Percentiles rank a stretch among this genome's conserved stretches.
phyloP scores from a whole-genome alignment of 2,797 vertebrate species.

The Acomys russatus region DNA sequence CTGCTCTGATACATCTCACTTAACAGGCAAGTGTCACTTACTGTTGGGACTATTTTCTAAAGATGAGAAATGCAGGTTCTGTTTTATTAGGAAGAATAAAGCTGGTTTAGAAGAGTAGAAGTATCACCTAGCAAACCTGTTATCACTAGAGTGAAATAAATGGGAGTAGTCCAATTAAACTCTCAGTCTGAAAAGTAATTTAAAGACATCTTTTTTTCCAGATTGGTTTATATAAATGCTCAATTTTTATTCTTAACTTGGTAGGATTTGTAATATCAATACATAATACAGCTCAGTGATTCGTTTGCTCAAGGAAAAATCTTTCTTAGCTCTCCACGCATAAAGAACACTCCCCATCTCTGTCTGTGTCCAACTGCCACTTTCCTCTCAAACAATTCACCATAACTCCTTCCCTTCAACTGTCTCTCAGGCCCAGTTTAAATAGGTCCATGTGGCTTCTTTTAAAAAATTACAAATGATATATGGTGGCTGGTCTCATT shows the following conservation, averaged over 20 bases:
- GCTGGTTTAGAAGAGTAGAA: conserved; percentile 66
- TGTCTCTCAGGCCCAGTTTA: conserved; percentile 57
- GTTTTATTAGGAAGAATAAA: conserved; percentile 56
- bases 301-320: not conserved
- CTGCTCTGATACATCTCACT: not conserved
- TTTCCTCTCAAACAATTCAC: conserved; percentile 55
- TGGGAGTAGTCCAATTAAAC: conserved; percentile 26
- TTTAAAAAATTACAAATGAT: conserved; percentile 47
- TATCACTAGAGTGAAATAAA: conserved; percentile 70
- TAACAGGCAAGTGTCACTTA: conserved; percentile 15
- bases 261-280: conserved; percentile 4
- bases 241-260: conserved; percentile 56
- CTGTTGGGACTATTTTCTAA: not conserved
- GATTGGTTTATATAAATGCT: conserved; percentile 50
- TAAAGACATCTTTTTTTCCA: conserved; percentile 57
- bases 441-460: conserved; percentile 32
- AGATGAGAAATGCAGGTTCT: conserved; percentile 22
- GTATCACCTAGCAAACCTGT: conserved; percentile 50
- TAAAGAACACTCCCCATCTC: not conserved
- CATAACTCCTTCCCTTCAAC: conserved; percentile 53
- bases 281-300: not conserved
- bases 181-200: conserved; percentile 69
- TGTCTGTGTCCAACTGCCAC: not conserved
- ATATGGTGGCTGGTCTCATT: conserved; percentile 36
- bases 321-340: not conserved